A percentile compares a stretch with the other conserved stretches of the same genome.
phyloP scores from a whole-genome alignment of 2,113 vertebrate species.

The Anser brachyrhynchus region DNA sequence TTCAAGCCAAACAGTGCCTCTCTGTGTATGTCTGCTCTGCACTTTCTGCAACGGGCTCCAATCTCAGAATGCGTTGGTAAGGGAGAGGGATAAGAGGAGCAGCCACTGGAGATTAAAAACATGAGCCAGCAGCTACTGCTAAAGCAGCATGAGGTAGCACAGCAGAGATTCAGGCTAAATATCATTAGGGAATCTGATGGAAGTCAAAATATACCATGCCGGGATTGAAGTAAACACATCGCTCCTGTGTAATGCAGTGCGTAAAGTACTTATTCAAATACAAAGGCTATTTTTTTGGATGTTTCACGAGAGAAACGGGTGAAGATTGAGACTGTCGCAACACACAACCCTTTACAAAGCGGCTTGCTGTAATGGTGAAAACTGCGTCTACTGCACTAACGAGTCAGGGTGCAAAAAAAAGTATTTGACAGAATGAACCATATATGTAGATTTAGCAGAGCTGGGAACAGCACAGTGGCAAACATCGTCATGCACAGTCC shows the following conservation, averaged over 20 bases:
- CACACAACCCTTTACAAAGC: not conserved
- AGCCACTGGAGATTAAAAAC: not conserved
- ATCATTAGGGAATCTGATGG: not conserved
- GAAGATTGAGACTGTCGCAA: not conserved
- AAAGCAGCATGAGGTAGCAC: not conserved
- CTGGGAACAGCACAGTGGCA: not conserved
- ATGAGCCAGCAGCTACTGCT: not conserved
- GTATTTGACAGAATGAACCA: not conserved
- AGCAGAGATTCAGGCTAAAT: not conserved
- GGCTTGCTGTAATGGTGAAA: not conserved
- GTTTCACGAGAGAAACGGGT: not conserved
- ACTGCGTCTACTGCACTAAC: not conserved
- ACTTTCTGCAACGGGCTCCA: not conserved
- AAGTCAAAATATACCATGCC: not conserved
- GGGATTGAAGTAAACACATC: not conserved
- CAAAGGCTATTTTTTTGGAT: not conserved
- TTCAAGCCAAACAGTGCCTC: constrained; percentile 12
- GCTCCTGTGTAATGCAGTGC: not conserved
- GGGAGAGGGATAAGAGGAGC: not conserved
- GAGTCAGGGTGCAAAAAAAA: not conserved
- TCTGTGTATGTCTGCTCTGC: not conserved
- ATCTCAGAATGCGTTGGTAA: not conserved
- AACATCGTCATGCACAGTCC: not conserved
- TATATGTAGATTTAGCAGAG: not conserved
- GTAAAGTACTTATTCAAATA: not conserved